These are phyloP conservation scores for Lasioglossum villosulum DNA, from an alignment of 2,888 invertebrate genomes.

Conservation along the genomic window DNA sequence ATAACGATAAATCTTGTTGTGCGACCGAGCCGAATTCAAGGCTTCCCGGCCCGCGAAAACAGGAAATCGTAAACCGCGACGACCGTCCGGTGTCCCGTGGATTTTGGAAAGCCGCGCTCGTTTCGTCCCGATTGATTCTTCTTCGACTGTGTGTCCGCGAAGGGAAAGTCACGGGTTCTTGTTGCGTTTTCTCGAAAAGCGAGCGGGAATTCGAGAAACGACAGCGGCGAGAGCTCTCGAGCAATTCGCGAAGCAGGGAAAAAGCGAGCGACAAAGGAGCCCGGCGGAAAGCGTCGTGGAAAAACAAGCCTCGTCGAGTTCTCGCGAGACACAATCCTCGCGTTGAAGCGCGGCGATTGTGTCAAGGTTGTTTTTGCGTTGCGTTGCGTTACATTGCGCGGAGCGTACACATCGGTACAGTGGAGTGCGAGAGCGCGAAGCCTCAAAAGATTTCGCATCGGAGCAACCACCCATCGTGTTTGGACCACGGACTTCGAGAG, in stretches of 20 bases:
- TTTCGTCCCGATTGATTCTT: background rate
- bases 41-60: background rate
- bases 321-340: constrained; percentile 58
- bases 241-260: constrained; percentile 9
- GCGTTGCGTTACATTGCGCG: constrained; percentile 45
- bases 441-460: constrained; percentile 53
- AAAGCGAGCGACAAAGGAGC: background rate
- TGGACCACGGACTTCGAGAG: background rate
- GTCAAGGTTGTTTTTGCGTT: constrained; percentile 78
- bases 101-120: background rate
- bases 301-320: constrained; percentile 49
- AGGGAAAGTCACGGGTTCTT: background rate
- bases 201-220: background rate
- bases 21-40: constrained; percentile 3
- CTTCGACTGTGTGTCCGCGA: background rate
- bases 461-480: background rate
- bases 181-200: background rate
- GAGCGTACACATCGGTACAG: background rate
- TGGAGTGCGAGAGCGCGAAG: constrained; percentile 39
- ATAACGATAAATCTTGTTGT: background rate
- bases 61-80: constrained; percentile 5
- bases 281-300: constrained; percentile 23
- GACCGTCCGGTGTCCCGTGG: background rate
- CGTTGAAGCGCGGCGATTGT: constrained; percentile 69
- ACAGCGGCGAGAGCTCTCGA: background rate